Base-by-base conservation (phyloP, 2,888 invertebrate species). In the Scaptomyza parva region DNA sequence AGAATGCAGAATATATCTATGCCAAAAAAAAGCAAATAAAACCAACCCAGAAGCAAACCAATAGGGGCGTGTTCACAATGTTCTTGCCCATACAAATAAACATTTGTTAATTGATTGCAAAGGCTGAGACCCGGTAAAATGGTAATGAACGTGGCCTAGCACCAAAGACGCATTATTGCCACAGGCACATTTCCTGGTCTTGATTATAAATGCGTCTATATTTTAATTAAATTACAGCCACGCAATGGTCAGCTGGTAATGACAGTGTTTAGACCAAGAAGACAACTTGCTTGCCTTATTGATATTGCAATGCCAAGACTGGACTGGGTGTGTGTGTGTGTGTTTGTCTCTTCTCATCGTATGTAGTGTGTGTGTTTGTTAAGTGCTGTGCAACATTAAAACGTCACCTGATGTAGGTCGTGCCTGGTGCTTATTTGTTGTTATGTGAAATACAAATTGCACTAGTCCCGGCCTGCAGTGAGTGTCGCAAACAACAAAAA, bases 381-480 rank as follows among this genome's bases (percentile, higher is more conserved):
- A 72, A 70, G 77, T 74, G 74, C 58, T 48, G 73, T 74, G 73
- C 44, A 67, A 59, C 85, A 84, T 81, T 81, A 78, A 81, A 81
- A 73, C 73, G 77, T 77, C 90, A 89, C 87, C 85, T 88, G 89
- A 86, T 86, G 91, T 92, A 93, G 93, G 93, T 92, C 92, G 93
- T 93, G 93, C 89, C 92, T 92, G 90, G 93, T 93, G 93, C 93
- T 92, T 90, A 91, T 93, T 92, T 93, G 93, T 92, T 91, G 88
- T 89, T 91, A 90, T 91, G 90, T 89, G 82, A 73, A 83, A 89
- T 92, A 77, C 93, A 93, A 92, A 93, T 93, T 93, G 93, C 93
- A 93, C 93, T 93, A 93, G 93, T 93, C 93, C 93, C 93, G 93
- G 93, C 93, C 93, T 93, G 93, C 93, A 91, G 79, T 85, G 80